phyloP scores from a whole-genome alignment of 2,113 vertebrate genomes.

The Malaclemys terrapin region DNA sequence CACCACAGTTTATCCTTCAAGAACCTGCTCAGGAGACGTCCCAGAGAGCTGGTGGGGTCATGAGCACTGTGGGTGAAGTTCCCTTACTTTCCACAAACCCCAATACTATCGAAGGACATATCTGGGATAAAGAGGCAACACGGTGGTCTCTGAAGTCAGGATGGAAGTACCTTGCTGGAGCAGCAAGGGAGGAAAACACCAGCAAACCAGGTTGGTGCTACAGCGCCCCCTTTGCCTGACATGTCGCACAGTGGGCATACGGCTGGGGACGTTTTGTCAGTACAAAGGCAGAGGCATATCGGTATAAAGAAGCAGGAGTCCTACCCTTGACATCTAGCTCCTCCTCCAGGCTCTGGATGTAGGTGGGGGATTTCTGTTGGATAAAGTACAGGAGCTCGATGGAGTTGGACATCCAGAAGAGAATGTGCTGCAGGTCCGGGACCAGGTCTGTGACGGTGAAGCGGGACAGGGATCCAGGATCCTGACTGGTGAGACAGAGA shows the following conservation, averaged over 20 bases:
- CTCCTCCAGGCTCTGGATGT: slow-evolving; percentile 93
- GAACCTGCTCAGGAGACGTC: neutral
- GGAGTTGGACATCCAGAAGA: slow-evolving; percentile 98
- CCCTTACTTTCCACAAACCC: neutral
- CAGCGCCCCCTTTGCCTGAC: neutral
- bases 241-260: neutral
- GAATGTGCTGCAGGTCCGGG: slow-evolving; percentile 92
- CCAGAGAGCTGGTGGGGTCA: neutral
- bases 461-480: slow-evolving; percentile 85
- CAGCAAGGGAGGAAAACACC: neutral
- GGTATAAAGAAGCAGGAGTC: neutral
- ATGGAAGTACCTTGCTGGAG: neutral
- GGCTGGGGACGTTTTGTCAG: neutral
- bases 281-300: neutral
- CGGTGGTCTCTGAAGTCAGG: neutral
- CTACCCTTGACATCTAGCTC: slow-evolving; percentile 86
- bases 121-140: neutral
- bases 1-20: neutral
- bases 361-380: slow-evolving; percentile 92
- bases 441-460: slow-evolving; percentile 89
- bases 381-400: slow-evolving; percentile 95
- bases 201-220: neutral
- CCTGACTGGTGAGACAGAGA: slow-evolving; percentile 83
- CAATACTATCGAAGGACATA: neutral
- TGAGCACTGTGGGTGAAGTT: neutral